phyloP scores from a whole-genome alignment of 1,140 invertebrate species.

The Neodiprion virginianus region DNA sequence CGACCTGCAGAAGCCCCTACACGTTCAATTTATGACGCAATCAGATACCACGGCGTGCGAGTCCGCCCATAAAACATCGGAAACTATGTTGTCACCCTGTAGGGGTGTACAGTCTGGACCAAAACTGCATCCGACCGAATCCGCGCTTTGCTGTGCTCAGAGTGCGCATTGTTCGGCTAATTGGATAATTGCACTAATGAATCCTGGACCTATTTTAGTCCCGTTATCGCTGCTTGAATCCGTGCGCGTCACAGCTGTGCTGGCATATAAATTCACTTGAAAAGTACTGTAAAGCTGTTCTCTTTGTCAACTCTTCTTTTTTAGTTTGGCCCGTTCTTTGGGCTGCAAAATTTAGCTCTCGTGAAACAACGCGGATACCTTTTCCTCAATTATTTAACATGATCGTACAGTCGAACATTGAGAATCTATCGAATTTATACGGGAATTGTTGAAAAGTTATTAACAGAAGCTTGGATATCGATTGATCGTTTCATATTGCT shows the following conservation, averaged over 20 bases:
- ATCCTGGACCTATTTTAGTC: background rate
- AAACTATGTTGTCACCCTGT: slow-evolving; percentile 49
- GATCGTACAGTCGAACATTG: too few relatives aligned
- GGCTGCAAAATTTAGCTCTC: too few relatives aligned
- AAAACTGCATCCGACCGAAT: slow-evolving; percentile 21
- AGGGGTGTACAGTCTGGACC: slow-evolving; percentile 37
- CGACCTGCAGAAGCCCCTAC: slow-evolving; percentile 17
- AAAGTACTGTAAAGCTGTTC: background rate
- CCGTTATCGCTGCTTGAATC: slow-evolving; percentile 1
- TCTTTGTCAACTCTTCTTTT: background rate
- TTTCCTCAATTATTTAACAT: too few relatives aligned
- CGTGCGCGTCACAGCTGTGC: background rate
- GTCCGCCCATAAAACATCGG: slow-evolving; percentile 53
- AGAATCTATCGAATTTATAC: too few relatives aligned
- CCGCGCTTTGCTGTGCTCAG: background rate
- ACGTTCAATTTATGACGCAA: slow-evolving; percentile 55
- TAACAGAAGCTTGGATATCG: too few relatives aligned
- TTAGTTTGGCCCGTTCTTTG: too few relatives aligned
- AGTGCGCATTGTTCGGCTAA: background rate
- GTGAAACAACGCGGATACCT: too few relatives aligned
- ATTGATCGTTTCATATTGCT: too few relatives aligned
- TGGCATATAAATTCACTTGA: background rate
- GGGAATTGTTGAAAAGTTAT: too few relatives aligned
- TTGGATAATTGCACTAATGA: slow-evolving; percentile 3
- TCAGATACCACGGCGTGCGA: slow-evolving; percentile 51